Evolutionary conservation across 2,797 vertebrate species (phyloP), one percentile per base, ranked within the genome.

Genomic region (Lepidocolaptes lacrymiger): DNA sequence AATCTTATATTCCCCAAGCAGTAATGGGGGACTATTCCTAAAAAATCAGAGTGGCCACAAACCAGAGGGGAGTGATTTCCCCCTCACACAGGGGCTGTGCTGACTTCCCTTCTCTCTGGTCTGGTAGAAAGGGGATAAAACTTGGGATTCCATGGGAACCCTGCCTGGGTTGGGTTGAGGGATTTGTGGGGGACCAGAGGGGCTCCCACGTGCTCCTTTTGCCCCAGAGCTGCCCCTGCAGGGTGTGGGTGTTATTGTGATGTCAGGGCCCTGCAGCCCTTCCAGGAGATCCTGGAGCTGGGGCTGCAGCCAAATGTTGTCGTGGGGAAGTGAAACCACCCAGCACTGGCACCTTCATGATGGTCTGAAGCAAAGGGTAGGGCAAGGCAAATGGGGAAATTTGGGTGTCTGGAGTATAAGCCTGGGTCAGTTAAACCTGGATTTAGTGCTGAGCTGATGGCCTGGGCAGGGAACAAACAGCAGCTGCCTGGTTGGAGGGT

Each of bases 371-470:
- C 0, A 3, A 52, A 64, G 19, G 21, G 48, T 23, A 67, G 56
- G 52, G 34, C 71, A 56, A 51, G 93, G 88, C 85, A 93, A 64
- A 43, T 22, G 13, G 59, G 71, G 30, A 6, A 12, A 23, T 59
- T 27, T 49, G 44, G 22, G 19, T 34, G 27, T 43, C 28, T 66
- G 54, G 18, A 32, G 15, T 24, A 26, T 4, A 8, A 32, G 8
- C n/a, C 26, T 28, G 48, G 41, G 21, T 30, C 9, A 5, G 13
- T 19, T 56, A 12, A 27, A 9, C 30, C 51, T 39, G 51, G 24
- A 19, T 17, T 59, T 36, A n/a, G 18, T 4, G 44, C 61, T 46
- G 1, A 1, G 3, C 27, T 5, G 4, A 3, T 63, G 32, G 23
- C 37, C 7, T 36, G 73, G 41, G 32, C 5, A 52, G 46, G 86